Evolutionary conservation across 2,888 invertebrate genomes (phyloP).

Genomic region (Gasteruption jaculator): DNA sequence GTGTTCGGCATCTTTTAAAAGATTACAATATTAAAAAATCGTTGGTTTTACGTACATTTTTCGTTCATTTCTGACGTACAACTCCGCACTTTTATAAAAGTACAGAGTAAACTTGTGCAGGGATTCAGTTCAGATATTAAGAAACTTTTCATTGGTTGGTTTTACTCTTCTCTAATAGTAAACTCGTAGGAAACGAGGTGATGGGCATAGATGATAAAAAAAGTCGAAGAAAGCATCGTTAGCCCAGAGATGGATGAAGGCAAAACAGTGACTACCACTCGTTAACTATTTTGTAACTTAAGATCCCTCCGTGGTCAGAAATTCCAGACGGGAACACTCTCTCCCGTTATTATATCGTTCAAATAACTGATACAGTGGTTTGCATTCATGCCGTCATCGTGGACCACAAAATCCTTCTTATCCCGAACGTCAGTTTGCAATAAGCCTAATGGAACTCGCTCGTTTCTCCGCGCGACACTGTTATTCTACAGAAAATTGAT

Average conservation of each 20-base stretch:
- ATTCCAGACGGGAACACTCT: constrained; percentile 22
- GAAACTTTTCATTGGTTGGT: constrained; percentile 45
- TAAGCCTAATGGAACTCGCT: constrained; percentile 35
- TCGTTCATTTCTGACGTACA: too few species aligned
- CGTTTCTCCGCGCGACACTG: constrained; percentile 27
- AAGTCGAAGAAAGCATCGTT: constrained; percentile 28
- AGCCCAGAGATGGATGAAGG: constrained; percentile 37
- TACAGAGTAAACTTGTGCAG: too few species aligned
- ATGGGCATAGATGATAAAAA: too few species aligned
- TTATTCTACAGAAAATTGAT: too few species aligned
- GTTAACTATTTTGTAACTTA: too few species aligned
- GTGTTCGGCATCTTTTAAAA: too few species aligned
- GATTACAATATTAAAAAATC: too few species aligned
- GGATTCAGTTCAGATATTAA: constrained; percentile 38
- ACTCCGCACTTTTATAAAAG: too few species aligned
- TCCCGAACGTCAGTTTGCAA: constrained; percentile 27
- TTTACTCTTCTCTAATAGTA: too few species aligned
- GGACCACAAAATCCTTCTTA: constrained; percentile 25
- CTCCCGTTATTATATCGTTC: constrained; percentile 18
- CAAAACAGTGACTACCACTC: constrained; percentile 34
- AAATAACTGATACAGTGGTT: constrained; percentile 28
- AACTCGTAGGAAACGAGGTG: too few species aligned
- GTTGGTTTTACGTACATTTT: too few species aligned
- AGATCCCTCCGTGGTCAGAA: too few species aligned
- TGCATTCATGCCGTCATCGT: constrained; percentile 24